phyloP scores from a whole-genome alignment of 2,113 vertebrate genomes.

The Butorides virescens region DNA sequence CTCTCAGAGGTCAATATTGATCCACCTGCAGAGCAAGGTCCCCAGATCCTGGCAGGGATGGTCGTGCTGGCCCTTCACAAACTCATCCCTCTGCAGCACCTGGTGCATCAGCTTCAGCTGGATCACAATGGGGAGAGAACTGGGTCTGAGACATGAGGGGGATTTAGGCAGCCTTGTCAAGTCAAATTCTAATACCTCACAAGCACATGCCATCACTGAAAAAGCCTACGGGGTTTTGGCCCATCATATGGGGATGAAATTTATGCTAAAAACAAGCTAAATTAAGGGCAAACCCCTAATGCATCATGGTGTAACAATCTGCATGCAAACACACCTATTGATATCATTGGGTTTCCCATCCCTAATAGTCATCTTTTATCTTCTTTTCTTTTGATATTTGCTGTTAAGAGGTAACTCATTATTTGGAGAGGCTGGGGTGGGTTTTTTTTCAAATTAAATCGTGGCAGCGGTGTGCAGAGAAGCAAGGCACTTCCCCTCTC shows the following conservation, averaged over 20 bases:
- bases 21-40: background rate
- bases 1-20: background rate
- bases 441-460: background rate
- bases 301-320: background rate
- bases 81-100: background rate
- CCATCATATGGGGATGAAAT: background rate
- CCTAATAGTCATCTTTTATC: background rate
- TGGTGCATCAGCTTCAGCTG: background rate
- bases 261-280: background rate
- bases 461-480: background rate
- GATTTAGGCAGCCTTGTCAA: background rate
- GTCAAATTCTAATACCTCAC: background rate
- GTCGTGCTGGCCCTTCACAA: background rate
- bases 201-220: background rate
- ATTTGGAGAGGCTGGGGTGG: background rate
- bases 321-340: background rate
- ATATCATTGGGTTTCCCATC: background rate
- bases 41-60: background rate
- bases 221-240: background rate
- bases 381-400: background rate
- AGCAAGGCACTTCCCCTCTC: constrained; percentile 37
- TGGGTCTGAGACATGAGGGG: background rate
- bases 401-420: background rate
- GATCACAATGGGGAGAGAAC: accelerated
- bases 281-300: background rate